Percentiles rank a stretch among this genome's conserved stretches.
phyloP scores from a whole-genome alignment of 2,888 invertebrate species.

The Euphydryas editha region DNA sequence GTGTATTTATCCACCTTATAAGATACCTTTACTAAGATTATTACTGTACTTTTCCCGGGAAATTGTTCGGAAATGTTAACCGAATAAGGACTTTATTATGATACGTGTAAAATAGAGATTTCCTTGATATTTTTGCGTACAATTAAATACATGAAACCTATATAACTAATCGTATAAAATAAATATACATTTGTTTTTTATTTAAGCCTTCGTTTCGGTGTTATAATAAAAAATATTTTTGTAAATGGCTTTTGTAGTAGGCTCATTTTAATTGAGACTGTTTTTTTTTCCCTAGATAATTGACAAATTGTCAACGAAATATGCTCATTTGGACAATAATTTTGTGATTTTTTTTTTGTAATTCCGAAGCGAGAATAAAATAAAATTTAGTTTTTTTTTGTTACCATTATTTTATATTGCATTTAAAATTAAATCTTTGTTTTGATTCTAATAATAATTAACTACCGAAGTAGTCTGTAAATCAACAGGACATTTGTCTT shows the following conservation, averaged over 20 bases:
- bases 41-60: constrained; percentile 35
- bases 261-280: constrained; percentile 22
- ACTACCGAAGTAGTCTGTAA: too few species aligned
- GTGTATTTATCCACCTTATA: constrained; percentile 28
- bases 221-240: constrained; percentile 33
- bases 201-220: constrained; percentile 30
- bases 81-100: constrained; percentile 21
- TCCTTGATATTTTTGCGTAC: constrained; percentile 7
- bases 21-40: constrained; percentile 41
- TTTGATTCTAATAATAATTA: too few species aligned
- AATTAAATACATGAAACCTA: constrained; percentile 39
- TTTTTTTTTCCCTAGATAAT: constrained; percentile 7
- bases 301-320: constrained; percentile 9
- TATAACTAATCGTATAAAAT: constrained; percentile 33
- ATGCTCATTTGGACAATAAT: constrained; percentile 2
- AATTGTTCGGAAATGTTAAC: constrained; percentile 21
- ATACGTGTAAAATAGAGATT: constrained; percentile 12
- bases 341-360: not conserved
- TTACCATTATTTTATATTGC: too few species aligned
- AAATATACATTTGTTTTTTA: constrained; percentile 29
- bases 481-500: too few species aligned
- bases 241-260: constrained; percentile 19
- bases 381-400: not conserved
- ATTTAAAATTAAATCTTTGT: too few species aligned
- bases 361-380: not conserved